Evolutionary conservation across 2,797 vertebrate species (phyloP), one percentile per base, ranked within the genome.

Genomic region (Girardinus metallicus): DNA sequence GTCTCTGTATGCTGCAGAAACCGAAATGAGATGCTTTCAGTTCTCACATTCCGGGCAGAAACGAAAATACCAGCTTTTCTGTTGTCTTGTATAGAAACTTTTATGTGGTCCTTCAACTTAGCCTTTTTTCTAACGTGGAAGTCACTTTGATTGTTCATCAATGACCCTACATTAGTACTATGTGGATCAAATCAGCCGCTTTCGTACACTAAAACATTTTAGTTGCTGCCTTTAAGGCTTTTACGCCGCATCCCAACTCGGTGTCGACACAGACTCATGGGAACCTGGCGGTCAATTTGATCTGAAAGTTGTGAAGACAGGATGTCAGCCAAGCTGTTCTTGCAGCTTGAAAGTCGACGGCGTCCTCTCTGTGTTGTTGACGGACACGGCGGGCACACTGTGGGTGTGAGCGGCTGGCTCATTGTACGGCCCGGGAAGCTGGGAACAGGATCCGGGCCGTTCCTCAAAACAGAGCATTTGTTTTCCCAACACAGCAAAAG

Each of bases 281-380:
- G 72, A 60, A 77, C 77, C 74, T 53, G 10, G 74, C 68, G 70
- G 75, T 85, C 71, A 46, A 79, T 77, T 29, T 88, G 83, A 89
- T 85, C 83, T 81, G 88, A 88, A 91, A 86, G 88, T 88, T 64
- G 43, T 79, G 75, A 77, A 72, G 84, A 78, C 89, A 85, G 81
- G 85, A 89, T 85, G 86, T 88, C 74, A 74, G 85, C 83, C 57
- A 80, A 86, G 83, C 81, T 85, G 87, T 91, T 87, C 90, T 86
- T 77, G 66, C 11, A 21, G 62, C 36, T 79, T 93, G 83, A 94
- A 93, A 90, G 73, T 85, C 79, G 31, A 92, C 88, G 93, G 79
- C 87, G 73, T 81, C 73, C 80, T 75, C 86, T 88, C 87, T 94
- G 90, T 94, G 90, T 75, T 39, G 1, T 75, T 47, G 81, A 81